phyloP scores from a whole-genome alignment of 2,113 vertebrate genomes.

The Ammodytes dubius region DNA sequence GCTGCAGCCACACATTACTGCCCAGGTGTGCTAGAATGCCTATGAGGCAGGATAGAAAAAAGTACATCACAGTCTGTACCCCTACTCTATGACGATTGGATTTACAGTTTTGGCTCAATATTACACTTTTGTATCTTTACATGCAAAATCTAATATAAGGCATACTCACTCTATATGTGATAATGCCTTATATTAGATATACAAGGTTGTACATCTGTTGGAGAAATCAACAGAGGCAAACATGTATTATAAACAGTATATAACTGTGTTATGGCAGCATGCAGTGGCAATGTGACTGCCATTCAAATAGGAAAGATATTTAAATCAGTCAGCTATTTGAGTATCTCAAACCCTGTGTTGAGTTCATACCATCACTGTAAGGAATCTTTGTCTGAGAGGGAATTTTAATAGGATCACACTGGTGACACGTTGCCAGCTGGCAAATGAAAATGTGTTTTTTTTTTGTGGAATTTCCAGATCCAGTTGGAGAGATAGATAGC shows the following conservation, averaged over 20 bases:
- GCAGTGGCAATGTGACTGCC: background rate
- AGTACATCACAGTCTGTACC: background rate
- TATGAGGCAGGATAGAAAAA: conserved; percentile 30
- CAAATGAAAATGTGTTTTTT: conserved; percentile 29
- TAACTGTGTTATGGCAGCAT: background rate
- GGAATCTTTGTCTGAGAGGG: conserved; percentile 4
- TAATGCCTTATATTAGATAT: background rate
- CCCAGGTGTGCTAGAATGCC: conserved; percentile 52
- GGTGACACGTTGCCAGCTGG: conserved; percentile 23
- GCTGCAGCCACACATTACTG: conserved; percentile 38
- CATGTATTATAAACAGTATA: background rate
- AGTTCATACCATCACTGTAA: background rate
- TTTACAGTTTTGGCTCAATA: background rate
- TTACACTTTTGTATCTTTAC: background rate
- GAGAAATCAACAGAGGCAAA: background rate
- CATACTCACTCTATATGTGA: background rate
- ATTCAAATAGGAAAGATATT: background rate
- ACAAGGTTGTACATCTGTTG: background rate
- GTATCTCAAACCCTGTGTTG: background rate
- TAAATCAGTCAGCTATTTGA: background rate
- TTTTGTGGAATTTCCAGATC: conserved; percentile 46
- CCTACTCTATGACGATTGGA: background rate
- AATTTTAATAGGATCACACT: background rate
- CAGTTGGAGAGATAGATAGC: conserved; percentile 1
- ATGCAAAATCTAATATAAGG: background rate